Evolutionary conservation across 2,113 vertebrate genomes (phyloP), one percentile per base, ranked within the genome.

Genomic region (Neolamprologus toae): DNA sequence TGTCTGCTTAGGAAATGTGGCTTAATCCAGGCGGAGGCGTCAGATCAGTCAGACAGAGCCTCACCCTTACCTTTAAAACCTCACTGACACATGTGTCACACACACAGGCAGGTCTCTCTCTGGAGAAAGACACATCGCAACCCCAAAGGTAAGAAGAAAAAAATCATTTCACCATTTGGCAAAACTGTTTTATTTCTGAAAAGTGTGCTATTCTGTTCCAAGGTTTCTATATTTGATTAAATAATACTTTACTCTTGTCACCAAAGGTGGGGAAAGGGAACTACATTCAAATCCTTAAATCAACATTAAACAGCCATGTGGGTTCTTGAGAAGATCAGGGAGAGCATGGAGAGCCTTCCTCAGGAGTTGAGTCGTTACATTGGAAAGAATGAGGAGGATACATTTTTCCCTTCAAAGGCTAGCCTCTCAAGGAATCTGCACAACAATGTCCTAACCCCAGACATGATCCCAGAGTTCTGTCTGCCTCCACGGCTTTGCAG

Each of bases 391-490:
- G 89, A 94, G 37, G 93, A 94, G 16, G 88, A 94, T 6, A 51
- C 91, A 23, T 86, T 86, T 28, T 85, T 80, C 33, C 84, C 92
- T 16, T 83, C 93, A 6, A 91, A 93, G 53, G 61, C 85, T 35
- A 90, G 83, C 45, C 66, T 95, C 51, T 89, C 93, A 80, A 83
- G 61, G 10, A 93, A 88, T 57, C 89, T 96, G 53, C 96, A 95
- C 86, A 87, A 81, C 87, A 97, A 97, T 87, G 85, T 97, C 91
- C 92, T 97, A 71, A 97, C 96, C 4, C 96, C 96, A 16, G 95
- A 96, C 26, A 96, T 93, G 66, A 97, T 97, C 28, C 97, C 97
- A 2, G 96, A 97, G 31, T 97, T 97, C 85, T 96, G 94, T 63
- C 90, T 97, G 23, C 97, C 97, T 7, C 97, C 97, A 2, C 89